Conservation (phyloP, 2,113 vertebrate genomes). For the Zosterops japonicus region DNA sequence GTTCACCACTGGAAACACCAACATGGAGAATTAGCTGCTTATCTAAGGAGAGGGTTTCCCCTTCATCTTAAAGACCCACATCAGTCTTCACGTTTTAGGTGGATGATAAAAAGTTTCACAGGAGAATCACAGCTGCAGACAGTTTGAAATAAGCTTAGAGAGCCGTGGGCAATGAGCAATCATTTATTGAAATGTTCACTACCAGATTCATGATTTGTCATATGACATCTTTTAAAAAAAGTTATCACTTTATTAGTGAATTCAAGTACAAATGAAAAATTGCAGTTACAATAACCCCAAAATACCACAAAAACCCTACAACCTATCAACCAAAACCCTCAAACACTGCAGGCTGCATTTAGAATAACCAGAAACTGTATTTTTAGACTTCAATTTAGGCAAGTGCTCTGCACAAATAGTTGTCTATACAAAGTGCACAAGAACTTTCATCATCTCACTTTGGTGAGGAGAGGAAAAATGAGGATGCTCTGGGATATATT, state of each 20-base stretch:
- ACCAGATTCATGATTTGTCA: background rate
- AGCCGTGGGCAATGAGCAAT: constrained; percentile 25
- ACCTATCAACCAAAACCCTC: background rate
- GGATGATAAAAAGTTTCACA: background rate
- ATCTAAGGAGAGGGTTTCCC: background rate
- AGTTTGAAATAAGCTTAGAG: constrained; percentile 7
- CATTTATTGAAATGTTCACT: background rate
- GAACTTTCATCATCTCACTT: background rate
- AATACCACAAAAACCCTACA: background rate
- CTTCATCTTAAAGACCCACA: background rate
- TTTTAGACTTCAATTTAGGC: background rate
- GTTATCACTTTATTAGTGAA: background rate
- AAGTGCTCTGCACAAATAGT: background rate
- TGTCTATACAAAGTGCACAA: background rate
- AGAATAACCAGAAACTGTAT: background rate
- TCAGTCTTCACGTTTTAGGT: background rate
- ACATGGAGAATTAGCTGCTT: background rate
- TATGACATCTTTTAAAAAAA: background rate
- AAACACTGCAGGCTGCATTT: background rate
- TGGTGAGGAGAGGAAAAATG: background rate
- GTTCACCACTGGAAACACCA: background rate
- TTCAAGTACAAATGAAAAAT: constrained; percentile 23
- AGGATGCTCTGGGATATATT: background rate
- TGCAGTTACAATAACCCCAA: background rate
- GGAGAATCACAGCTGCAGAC: background rate